phyloP scores from a whole-genome alignment of 2,888 invertebrate species.

The Watsonalla cultraria region DNA sequence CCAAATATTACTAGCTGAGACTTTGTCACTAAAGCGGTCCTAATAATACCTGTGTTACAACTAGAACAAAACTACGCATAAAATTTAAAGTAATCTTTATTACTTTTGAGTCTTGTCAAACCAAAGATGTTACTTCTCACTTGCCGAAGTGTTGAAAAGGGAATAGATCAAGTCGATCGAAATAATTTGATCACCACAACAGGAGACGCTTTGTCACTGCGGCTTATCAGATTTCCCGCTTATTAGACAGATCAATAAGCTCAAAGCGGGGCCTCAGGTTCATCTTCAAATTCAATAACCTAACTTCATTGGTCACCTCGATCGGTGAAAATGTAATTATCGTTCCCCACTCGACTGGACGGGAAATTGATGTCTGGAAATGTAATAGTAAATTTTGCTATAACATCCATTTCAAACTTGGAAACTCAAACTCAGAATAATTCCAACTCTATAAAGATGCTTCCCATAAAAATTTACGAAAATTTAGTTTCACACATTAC shows the following conservation, averaged over 20 bases:
- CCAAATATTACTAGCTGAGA: too few species aligned
- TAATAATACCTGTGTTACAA: too few species aligned
- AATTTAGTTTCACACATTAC: slow-evolving; percentile 22
- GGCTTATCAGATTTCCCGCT: slow-evolving; percentile 44
- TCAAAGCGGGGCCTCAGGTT: slow-evolving; percentile 14
- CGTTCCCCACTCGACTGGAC: slow-evolving; percentile 33
- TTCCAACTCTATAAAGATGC: neutral
- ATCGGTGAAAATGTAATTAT: slow-evolving; percentile 40
- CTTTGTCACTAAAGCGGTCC: too few species aligned
- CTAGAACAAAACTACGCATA: too few species aligned
- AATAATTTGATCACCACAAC: slow-evolving; percentile 32
- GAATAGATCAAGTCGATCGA: neutral
- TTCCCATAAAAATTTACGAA: too few species aligned
- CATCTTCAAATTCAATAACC: slow-evolving; percentile 34
- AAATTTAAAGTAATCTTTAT: too few species aligned
- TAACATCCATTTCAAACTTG: slow-evolving; percentile 17
- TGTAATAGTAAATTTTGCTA: slow-evolving; percentile 21
- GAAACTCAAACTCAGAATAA: too few species aligned
- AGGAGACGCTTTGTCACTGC: slow-evolving; percentile 40
- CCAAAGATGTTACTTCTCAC: too few species aligned
- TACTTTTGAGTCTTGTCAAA: too few species aligned
- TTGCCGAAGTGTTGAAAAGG: too few species aligned
- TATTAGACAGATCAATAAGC: slow-evolving; percentile 37
- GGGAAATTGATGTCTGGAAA: slow-evolving; percentile 57
- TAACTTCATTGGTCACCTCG: slow-evolving; percentile 15